These are phyloP conservation scores for Rhogogaster chlorosoma DNA, from an alignment of 2,888 invertebrate species.

Conservation along the genomic window DNA sequence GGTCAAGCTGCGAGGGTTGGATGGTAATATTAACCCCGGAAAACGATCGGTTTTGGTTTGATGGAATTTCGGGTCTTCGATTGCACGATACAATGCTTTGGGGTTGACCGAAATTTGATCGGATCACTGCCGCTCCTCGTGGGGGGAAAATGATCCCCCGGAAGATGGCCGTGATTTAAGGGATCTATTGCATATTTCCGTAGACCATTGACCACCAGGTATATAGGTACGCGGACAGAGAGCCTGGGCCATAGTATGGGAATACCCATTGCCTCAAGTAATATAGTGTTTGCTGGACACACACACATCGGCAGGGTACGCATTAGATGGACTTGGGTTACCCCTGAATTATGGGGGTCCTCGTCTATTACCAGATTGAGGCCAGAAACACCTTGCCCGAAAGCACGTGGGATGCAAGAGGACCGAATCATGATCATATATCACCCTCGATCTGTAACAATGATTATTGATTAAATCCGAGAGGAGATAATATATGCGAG, in stretches of 20 bases:
- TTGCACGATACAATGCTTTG: constrained; percentile 4
- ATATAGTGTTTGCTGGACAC: constrained; percentile 14
- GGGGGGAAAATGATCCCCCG: not conserved
- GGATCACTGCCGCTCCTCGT: not conserved
- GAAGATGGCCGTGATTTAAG: constrained; percentile 15
- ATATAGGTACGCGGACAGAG: not conserved
- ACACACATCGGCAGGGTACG: constrained; percentile 1
- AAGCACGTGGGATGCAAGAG: constrained; percentile 33
- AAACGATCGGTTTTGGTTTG: not conserved
- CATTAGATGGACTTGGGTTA: constrained; percentile 62
- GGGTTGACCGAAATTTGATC: constrained; percentile 21
- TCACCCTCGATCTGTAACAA: constrained; percentile 12
- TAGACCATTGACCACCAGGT: not conserved
- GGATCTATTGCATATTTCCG: constrained; percentile 21
- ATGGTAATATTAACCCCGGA: not conserved
- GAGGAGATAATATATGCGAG: too few species aligned
- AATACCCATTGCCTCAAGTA: not conserved
- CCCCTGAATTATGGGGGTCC: constrained; percentile 62
- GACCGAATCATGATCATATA: not conserved
- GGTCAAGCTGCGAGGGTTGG: not conserved
- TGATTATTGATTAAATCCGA: constrained; percentile 36
- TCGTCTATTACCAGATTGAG: constrained; percentile 65
- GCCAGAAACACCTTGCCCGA: constrained; percentile 60
- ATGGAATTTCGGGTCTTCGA: not conserved
- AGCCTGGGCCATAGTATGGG: not conserved